Percentiles rank a stretch among this genome's conserved stretches.
phyloP scores from a whole-genome alignment of 1,140 invertebrate species.

The Drosophila kohkoa region DNA sequence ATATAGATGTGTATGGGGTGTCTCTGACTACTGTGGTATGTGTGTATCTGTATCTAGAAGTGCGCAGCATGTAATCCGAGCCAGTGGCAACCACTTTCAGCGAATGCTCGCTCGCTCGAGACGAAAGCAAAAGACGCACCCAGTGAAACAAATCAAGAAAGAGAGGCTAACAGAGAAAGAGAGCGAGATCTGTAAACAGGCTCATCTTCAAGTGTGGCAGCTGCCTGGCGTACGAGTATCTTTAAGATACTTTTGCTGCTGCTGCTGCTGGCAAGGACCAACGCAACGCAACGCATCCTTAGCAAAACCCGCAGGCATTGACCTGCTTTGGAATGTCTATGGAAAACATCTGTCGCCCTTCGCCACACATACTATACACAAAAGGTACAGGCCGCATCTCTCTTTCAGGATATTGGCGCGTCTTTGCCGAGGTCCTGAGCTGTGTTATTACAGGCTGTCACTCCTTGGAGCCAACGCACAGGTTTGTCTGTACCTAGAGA shows the following conservation, averaged over 20 bases:
- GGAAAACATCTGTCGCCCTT: conserved; percentile 70
- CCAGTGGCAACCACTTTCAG: conserved; percentile 53
- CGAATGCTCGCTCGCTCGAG: conserved; percentile 38
- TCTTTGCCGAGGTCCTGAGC: conserved; percentile 44
- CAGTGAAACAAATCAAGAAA: conserved; percentile 29
- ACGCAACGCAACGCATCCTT: conserved; percentile 75
- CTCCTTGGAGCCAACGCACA: conserved; percentile 69
- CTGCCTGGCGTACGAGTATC: conserved; percentile 57
- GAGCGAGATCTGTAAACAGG: conserved; percentile 60
- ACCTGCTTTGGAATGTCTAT: conserved; percentile 69
- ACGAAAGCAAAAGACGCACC: conserved; percentile 41
- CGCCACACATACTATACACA: not conserved
- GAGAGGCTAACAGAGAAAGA: not conserved
- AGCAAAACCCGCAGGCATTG: conserved; percentile 58
- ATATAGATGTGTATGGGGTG: conserved; percentile 19
- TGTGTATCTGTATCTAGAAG: conserved; percentile 44
- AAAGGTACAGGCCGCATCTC: conserved; percentile 40
- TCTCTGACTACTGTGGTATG: conserved; percentile 29
- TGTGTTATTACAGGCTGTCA: conserved; percentile 68
- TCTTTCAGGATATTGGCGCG: conserved; percentile 67
- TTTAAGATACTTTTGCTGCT: conserved; percentile 63
- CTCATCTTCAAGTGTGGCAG: conserved; percentile 67
- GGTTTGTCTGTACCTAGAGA: conserved; percentile 46
- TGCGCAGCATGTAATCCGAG: conserved; percentile 69
- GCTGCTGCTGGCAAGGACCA: conserved; percentile 65